Percentiles rank a stretch among this genome's conserved stretches.
Evolutionary conservation across 2,797 vertebrate genomes (phyloP).

Genomic region (Brotula barbata): DNA sequence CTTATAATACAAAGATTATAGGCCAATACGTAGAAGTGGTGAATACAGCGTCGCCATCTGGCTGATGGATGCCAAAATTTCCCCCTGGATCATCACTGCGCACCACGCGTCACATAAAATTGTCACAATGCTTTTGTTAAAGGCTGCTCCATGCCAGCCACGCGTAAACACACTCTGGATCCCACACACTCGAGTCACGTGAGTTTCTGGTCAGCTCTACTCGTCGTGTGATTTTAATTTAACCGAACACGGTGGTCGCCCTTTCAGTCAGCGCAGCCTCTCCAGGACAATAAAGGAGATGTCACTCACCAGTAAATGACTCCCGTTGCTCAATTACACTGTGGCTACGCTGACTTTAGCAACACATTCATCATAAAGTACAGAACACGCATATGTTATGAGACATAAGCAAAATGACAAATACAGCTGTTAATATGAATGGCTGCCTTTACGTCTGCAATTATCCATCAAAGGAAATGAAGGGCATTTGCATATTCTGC

Average conservation of each 20-base stretch:
- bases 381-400: constrained; percentile 41
- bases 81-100: too few relatives aligned
- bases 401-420: constrained; percentile 31
- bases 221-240: constrained; percentile 43
- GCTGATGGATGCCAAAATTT: too few relatives aligned
- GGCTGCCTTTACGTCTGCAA: constrained; percentile 40
- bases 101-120: too few relatives aligned
- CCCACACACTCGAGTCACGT: constrained; percentile 4
- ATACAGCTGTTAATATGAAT: constrained; percentile 29
- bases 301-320: constrained; percentile 44
- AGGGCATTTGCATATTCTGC: constrained; percentile 15
- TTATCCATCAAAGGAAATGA: constrained; percentile 27
- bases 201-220: constrained; percentile 11
- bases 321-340: constrained; percentile 52
- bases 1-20: too few relatives aligned
- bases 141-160: too few relatives aligned
- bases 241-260: constrained; percentile 36
- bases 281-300: constrained; percentile 38
- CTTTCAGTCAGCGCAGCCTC: constrained; percentile 30
- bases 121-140: too few relatives aligned
- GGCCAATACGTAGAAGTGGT: too few relatives aligned
- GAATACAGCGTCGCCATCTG: too few relatives aligned
- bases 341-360: constrained; percentile 30
- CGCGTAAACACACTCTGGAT: too few relatives aligned
- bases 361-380: constrained; percentile 46